Evolutionary conservation across 2,797 vertebrate species (phyloP), one percentile per base, ranked within the genome.

Genomic region (Esox lucius): DNA sequence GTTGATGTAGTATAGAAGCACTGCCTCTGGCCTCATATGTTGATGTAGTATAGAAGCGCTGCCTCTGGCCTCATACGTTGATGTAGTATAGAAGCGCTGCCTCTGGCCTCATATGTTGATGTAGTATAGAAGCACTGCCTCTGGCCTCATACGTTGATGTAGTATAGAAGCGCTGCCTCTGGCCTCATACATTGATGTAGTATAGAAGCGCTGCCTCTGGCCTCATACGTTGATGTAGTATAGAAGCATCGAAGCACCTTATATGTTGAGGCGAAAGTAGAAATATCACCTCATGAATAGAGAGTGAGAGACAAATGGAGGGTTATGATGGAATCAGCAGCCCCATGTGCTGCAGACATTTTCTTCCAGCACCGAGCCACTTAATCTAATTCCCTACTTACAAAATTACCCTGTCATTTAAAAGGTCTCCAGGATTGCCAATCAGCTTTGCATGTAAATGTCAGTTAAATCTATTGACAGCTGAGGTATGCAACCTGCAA

Each of bases 381-480:
- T 84, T 80, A 51, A 77, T 61, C 56, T 70, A 62, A 86, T 82
- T 75, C 69, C 78, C 46, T 7, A n/a, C 80, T 81, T 68, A 67
- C 70, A 75, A 77, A 72, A 73, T 73, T 33, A 77, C 65, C 26
- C 62, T 62, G 72, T 77, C 86, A 72, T 82, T 86, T 70, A 75
- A 72, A 79, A 75, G 61, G 67, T 73, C 75, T 56, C 73, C 70
- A 71, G 74, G 84, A 78, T 81, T 12, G 53, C 70, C 85, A 80
- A 84, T 80, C 82, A 84, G 82, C 80, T 78, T 80, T 75, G 70
- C 61, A 71, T 53, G 74, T 70, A 81, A 79, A 78, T 51, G 65
- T 71, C 73, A 66, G 71, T 74, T 35, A 70, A 81, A 85, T 82
- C 69, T 65, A 80, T 73, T 26, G 59, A 17, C 51, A 67, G 22